Evolutionary conservation across 1,140 invertebrate species (phyloP), one percentile per base, ranked within the genome.

Genomic region (Pissodes strobi): DNA sequence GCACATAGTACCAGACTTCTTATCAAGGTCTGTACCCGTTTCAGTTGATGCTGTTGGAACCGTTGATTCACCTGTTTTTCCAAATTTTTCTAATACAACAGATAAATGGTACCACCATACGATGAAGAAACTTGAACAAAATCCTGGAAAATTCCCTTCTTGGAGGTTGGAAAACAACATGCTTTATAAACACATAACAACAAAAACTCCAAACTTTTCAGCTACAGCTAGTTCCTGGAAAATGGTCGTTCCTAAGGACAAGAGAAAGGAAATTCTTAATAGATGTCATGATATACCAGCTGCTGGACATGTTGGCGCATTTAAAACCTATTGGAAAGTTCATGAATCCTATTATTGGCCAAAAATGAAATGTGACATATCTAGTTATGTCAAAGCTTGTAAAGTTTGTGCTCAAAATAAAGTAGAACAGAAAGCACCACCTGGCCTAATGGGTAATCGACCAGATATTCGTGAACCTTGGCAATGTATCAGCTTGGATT

Each of bases 321-420:
- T 38, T 53, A 53, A 53, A 25, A 53, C 51, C 2, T 48, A 37
- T 22, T 25, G 37, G 17, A 46, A 41, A 27, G 27, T 64, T 9
- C 19, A 19, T 49, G 15, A 58, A 12, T 15, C 15, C 15, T 64
- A 64, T 18, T 57, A 37, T 21, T 58, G 53, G 53, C 62, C 62
- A 8, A 58, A 64, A 48, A 64, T 64, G 43, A 56, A 45, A 34
- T 13, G 37, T 10, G 62, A 58, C 49, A 38, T 58, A 1, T 22
- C 34, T 19, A 23, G 25, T 37, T 56, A 63, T 46, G 52, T 63
- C 1, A 22, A 27, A 19, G 5, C 13, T 10, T 63, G 60, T 46
- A 1, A 19, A 17, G 19, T 17, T 0, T 63, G 51, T 56, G 34
- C 25, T 15, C 18, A 12, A 13, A 15, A 62, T 18, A 55, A 62